Conservation (phyloP, 2,113 vertebrate species). For the Fukomys damarensis region DNA sequence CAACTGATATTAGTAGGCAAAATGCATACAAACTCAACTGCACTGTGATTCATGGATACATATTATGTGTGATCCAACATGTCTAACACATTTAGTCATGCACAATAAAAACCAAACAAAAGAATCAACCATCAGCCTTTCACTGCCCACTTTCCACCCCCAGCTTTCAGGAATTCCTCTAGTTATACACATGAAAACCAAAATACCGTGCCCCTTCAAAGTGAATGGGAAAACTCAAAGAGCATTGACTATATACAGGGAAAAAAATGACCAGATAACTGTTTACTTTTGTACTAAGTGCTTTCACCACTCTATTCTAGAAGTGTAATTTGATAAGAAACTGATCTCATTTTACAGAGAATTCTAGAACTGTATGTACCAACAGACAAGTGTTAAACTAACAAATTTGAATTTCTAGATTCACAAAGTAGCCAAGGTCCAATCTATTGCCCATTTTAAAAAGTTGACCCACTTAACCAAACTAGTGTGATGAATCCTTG, state of each 20-base stretch:
- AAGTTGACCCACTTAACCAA: neutral
- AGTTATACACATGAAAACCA: conserved; percentile 30
- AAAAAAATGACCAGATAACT: neutral
- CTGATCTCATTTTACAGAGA: neutral
- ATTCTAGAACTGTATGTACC: neutral
- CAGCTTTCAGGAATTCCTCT: conserved; percentile 66
- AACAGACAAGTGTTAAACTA: neutral
- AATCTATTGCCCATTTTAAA: neutral
- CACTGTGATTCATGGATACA: conserved; percentile 55
- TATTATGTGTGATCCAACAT: conserved; percentile 79
- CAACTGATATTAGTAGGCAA: conserved; percentile 71
- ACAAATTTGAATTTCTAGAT: conserved; percentile 25
- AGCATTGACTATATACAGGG: neutral
- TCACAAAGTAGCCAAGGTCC: conserved; percentile 7
- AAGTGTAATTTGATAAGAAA: neutral
- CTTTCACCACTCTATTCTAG: neutral
- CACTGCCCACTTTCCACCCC: conserved; percentile 17
- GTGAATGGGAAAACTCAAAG: conserved; percentile 39
- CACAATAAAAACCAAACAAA: conserved; percentile 82
- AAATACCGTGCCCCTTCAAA: neutral
- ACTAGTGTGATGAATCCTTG: neutral
- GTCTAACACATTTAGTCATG: conserved; percentile 82
- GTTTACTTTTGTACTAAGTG: conserved; percentile 49
- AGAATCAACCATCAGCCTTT: conserved; percentile 66
- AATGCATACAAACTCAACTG: conserved; percentile 74